These are phyloP conservation scores for Notarius lentiginosus DNA, from an alignment of 2,113 vertebrate genomes.

Conservation along the genomic window DNA sequence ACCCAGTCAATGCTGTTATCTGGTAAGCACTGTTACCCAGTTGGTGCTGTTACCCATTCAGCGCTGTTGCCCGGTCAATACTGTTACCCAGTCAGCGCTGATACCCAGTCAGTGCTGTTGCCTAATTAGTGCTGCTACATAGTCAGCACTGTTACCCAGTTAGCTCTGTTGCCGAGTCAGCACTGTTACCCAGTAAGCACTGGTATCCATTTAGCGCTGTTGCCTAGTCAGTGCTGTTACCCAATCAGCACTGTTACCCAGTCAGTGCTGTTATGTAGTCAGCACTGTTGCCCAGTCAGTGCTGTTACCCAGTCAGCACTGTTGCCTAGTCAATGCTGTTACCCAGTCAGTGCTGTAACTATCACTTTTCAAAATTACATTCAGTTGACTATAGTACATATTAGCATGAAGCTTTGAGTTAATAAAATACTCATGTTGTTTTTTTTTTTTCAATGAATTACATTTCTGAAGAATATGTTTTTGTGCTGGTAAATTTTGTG, in stretches of 20 bases:
- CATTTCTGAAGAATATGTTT: background rate
- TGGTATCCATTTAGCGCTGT: background rate
- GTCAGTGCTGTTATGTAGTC: background rate
- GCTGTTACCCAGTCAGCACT: background rate
- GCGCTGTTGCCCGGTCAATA: background rate
- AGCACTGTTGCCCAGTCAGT: background rate
- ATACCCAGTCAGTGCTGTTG: background rate
- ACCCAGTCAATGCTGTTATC: background rate
- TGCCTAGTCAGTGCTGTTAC: background rate
- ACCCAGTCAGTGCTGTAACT: background rate
- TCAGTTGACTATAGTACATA: background rate
- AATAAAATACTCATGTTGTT: background rate
- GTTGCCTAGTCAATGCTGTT: background rate
- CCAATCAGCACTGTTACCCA: background rate
- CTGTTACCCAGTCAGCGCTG: background rate
- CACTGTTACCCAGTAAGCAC: background rate
- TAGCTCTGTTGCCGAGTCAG: background rate
- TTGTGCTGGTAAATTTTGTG: background rate
- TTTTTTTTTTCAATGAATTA: background rate
- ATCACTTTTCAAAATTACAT: background rate
- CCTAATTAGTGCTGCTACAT: background rate
- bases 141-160: background rate
- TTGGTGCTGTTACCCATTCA: background rate
- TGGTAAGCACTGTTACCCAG: background rate
- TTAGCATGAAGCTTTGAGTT: background rate